Conservation (phyloP, 2,113 vertebrate genomes). For the Sardina pilchardus region DNA sequence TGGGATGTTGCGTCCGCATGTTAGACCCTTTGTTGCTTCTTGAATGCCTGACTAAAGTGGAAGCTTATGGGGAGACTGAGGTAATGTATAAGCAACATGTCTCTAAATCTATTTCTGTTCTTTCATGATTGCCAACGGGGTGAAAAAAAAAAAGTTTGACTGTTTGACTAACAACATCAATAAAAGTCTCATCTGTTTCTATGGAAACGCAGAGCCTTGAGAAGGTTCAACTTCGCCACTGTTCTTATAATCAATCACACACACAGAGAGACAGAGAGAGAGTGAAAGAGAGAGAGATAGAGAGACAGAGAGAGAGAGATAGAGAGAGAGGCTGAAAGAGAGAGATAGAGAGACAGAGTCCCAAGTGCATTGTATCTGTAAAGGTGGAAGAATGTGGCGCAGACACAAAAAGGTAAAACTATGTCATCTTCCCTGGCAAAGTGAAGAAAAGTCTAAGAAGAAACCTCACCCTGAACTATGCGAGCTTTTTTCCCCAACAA, state of each 20-base stretch:
- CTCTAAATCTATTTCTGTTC: conserved; percentile 66
- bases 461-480: neutral
- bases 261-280: conserved; percentile 20
- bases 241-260: conserved; percentile 42
- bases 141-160: conserved; percentile 45
- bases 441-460: neutral
- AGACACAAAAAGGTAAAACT: conserved; percentile 5
- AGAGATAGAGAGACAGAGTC: neutral
- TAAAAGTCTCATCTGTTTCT: conserved; percentile 73
- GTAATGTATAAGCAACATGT: conserved; percentile 4
- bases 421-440: neutral
- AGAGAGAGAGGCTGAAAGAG: neutral
- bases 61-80: conserved; percentile 1
- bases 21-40: neutral
- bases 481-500: neutral
- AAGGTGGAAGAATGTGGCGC: neutral
- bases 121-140: conserved; percentile 60
- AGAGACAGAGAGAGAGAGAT: conserved; percentile 13
- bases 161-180: conserved; percentile 74
- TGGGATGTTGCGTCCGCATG: neutral
- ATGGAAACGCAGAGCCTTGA: conserved; percentile 75
- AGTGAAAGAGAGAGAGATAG: neutral
- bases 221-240: conserved; percentile 64
- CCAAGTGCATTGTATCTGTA: neutral
- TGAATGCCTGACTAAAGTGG: neutral